Evolutionary conservation across 1,140 invertebrate genomes (phyloP).

Genomic region (Zaprionus gabonicus): DNA sequence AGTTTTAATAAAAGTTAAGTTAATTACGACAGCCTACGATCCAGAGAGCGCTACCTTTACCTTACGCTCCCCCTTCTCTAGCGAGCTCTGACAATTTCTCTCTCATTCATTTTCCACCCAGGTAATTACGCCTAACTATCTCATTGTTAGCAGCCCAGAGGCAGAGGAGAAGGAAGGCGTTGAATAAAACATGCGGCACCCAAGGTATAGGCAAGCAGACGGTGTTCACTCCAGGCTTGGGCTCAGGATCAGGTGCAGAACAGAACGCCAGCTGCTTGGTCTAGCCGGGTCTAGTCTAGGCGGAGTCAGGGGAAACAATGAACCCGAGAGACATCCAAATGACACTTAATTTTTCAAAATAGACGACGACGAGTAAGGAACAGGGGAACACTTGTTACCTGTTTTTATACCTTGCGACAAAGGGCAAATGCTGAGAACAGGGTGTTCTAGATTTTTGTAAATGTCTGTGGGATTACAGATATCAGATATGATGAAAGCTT

Average conservation of each 20-base stretch:
- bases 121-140: constrained; percentile 78
- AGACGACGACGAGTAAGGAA: constrained; percentile 34
- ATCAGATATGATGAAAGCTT: too few relatives aligned
- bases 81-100: constrained; percentile 9
- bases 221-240: constrained; percentile 7
- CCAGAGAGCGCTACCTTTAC: not conserved
- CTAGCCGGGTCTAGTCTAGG: not conserved
- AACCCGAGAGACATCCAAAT: constrained; percentile 72
- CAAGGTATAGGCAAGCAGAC: constrained; percentile 23
- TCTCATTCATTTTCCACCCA: constrained; percentile 56
- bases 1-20: not conserved
- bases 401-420: not conserved
- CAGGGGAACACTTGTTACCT: constrained; percentile 42
- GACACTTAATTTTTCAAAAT: constrained; percentile 79
- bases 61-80: too few relatives aligned
- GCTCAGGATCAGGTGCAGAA: not conserved
- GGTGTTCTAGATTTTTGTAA: too few relatives aligned
- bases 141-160: constrained; percentile 52
- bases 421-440: too few relatives aligned
- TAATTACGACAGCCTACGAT: not conserved
- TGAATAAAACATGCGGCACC: constrained; percentile 59
- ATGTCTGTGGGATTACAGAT: too few relatives aligned
- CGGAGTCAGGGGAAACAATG: constrained; percentile 61
- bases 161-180: not conserved
- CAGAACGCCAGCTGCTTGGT: constrained; percentile 12